Conservation (phyloP, 2,113 vertebrate species). For the Corythornis vintsioides region DNA sequence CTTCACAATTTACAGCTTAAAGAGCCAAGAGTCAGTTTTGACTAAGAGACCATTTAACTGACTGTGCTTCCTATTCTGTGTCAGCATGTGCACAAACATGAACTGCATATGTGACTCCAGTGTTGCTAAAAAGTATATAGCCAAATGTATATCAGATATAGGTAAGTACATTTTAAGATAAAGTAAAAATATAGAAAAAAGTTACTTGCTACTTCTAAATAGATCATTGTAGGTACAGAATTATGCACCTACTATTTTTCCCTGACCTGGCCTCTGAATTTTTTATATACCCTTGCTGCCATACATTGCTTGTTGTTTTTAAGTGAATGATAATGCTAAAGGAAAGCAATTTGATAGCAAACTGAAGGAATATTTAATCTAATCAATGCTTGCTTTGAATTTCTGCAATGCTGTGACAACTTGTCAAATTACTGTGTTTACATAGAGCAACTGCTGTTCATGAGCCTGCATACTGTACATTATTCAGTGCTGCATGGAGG, state of each 20-base stretch:
- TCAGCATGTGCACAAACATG: neutral
- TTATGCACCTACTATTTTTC: neutral
- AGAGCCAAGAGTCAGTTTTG: neutral
- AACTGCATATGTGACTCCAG: neutral
- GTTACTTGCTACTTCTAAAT: neutral
- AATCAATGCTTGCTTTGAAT: neutral
- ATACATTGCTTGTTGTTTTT: neutral
- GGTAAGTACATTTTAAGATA: neutral
- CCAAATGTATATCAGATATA: neutral
- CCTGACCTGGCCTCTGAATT: neutral
- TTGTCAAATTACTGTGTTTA: neutral
- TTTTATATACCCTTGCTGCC: neutral
- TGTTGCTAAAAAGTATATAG: neutral
- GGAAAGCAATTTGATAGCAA: neutral
- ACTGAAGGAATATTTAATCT: neutral
- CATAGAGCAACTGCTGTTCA: neutral
- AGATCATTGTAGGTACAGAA: neutral
- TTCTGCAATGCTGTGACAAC: neutral
- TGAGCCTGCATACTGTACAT: neutral
- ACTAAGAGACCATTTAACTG: neutral
- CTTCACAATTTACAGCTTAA: neutral
- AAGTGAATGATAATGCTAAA: neutral
- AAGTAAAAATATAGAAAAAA: neutral
- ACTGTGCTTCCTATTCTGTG: rapidly evolving
- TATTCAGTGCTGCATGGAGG: neutral